Percentiles rank a stretch among this genome's conserved stretches.
Conservation (phyloP, 2,113 vertebrate genomes). For the Colossoma macropomum region DNA sequence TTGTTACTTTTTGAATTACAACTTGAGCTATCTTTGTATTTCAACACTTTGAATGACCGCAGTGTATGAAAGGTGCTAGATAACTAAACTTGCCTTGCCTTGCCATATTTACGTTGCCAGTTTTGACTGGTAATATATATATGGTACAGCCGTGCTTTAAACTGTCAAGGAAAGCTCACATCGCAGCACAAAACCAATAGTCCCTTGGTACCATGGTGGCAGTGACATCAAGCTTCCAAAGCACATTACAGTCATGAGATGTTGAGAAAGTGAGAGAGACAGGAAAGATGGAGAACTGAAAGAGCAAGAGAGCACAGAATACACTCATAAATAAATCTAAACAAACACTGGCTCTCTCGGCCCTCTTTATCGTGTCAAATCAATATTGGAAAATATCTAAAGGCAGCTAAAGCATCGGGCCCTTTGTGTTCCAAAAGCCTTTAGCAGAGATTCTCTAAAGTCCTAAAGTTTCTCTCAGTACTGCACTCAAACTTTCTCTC, state of each 20-base stretch:
- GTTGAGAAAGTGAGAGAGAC: neutral
- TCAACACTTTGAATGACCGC: too few relatives aligned
- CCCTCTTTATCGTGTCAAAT: neutral
- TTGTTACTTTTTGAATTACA: too few relatives aligned
- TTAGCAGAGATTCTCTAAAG: neutral
- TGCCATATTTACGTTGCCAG: too few relatives aligned
- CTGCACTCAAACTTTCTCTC: neutral
- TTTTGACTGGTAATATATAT: too few relatives aligned
- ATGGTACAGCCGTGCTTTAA: too few relatives aligned
- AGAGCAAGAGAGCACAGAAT: neutral
- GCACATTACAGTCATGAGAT: neutral
- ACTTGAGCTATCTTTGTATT: too few relatives aligned
- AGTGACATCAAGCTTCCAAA: neutral
- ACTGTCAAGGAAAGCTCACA: neutral
- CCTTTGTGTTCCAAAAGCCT: neutral
- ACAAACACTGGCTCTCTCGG: neutral
- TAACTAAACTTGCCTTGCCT: too few relatives aligned
- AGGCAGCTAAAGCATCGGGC: neutral
- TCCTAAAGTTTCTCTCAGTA: neutral
- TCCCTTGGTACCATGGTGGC: neutral
- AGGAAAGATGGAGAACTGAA: neutral
- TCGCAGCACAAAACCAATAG: neutral
- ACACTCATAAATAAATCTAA: slow-evolving; percentile 1
- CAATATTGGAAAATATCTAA: neutral
- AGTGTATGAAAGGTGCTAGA: too few relatives aligned